phyloP scores from a whole-genome alignment of 2,797 vertebrate species.

The Labeo calbasu region DNA sequence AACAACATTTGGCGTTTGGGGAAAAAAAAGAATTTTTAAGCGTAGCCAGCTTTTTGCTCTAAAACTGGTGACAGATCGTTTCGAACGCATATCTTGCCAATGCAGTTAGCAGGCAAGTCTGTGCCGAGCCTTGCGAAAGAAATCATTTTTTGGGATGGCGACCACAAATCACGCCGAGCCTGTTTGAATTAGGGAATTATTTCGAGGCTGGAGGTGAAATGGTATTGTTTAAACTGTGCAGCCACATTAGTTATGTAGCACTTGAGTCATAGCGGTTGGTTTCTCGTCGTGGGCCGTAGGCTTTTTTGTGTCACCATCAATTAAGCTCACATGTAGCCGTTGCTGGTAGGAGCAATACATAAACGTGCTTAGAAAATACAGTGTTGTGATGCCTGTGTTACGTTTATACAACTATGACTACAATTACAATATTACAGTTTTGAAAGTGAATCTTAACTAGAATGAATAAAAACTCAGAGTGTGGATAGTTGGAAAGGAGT shows the following conservation, averaged over 20 bases:
- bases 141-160: not conserved
- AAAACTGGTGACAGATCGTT: constrained; percentile 52
- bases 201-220: constrained; percentile 61
- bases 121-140: constrained; percentile 42
- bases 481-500: constrained; percentile 64
- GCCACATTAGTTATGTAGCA: constrained; percentile 66
- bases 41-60: constrained; percentile 46
- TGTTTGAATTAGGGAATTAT: constrained; percentile 56
- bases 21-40: constrained; percentile 47
- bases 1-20: constrained; percentile 59
- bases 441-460: constrained; percentile 65
- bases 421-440: constrained; percentile 61
- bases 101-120: constrained; percentile 37
- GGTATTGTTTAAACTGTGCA: constrained; percentile 61
- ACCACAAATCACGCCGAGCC: constrained; percentile 66
- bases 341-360: constrained; percentile 64
- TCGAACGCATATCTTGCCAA: constrained; percentile 46
- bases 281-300: constrained; percentile 58
- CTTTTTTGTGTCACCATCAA: constrained; percentile 61
- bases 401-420: constrained; percentile 62
- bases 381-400: constrained; percentile 57
- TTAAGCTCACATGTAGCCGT: constrained; percentile 63
- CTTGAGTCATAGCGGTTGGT: constrained; percentile 60
- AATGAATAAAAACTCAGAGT: constrained; percentile 62
- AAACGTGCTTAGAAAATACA: constrained; percentile 60